Evolutionary conservation across 2,113 vertebrate species (phyloP).

Genomic region (Oncorhynchus tshawytscha): DNA sequence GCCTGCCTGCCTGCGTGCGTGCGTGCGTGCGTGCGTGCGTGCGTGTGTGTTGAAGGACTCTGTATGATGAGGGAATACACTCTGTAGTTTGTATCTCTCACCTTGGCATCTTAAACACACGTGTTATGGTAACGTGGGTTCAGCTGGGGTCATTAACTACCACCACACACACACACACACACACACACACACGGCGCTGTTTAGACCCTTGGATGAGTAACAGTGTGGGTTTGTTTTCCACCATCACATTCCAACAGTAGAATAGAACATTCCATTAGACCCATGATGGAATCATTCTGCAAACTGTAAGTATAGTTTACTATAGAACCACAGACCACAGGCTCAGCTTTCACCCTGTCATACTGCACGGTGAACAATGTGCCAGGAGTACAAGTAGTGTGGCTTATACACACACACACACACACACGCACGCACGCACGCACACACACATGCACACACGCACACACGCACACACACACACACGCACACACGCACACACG

Average conservation of each 20-base stretch:
- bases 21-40: neutral
- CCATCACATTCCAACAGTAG: neutral
- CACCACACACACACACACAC: constrained; percentile 1
- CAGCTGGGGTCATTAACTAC: neutral
- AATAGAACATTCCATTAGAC: neutral
- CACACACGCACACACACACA: neutral
- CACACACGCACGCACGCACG: no score
- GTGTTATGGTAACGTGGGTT: neutral
- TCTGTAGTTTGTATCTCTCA: no score
- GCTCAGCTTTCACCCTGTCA: neutral
- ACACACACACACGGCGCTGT: neutral
- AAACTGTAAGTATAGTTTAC: neutral
- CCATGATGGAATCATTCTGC: neutral
- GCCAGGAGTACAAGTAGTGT: neutral
- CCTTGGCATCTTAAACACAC: constrained; percentile 36
- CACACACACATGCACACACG: neutral
- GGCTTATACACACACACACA: neutral
- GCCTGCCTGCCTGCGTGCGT: neutral
- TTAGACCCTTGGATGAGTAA: neutral
- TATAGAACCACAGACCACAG: neutral
- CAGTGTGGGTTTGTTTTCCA: neutral
- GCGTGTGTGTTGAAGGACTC: neutral
- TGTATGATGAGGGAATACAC: neutral
- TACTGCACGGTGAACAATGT: neutral
- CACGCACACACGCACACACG: neutral